Evolutionary conservation across 2,797 vertebrate genomes (phyloP).

Genomic region (Phrynocephalus vlangalii): DNA sequence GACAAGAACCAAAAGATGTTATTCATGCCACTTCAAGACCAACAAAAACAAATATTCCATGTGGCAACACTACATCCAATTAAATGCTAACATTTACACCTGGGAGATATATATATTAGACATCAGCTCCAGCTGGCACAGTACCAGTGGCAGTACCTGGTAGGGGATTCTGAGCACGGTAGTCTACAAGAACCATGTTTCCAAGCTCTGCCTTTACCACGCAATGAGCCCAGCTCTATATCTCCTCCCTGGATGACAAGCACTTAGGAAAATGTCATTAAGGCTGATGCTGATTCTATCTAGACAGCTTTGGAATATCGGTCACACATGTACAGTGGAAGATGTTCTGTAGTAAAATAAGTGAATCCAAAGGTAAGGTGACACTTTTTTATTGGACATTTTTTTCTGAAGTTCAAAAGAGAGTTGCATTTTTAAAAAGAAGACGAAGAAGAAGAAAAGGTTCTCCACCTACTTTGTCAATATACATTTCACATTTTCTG

Average conservation of each 20-base stretch:
- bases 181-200: no score
- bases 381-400: constrained; percentile 51
- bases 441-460: not conserved
- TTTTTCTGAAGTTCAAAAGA: constrained; percentile 43
- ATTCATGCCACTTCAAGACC: not conserved
- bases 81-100: not conserved
- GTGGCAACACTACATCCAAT: not conserved
- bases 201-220: not conserved
- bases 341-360: constrained; percentile 28
- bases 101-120: no score
- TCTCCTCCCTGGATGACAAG: not conserved
- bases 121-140: no score
- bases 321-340: not conserved
- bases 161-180: not conserved
- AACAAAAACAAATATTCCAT: not conserved
- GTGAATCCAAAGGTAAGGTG: constrained; percentile 36
- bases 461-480: constrained; percentile 38
- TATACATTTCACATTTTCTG: constrained; percentile 46
- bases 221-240: not conserved
- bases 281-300: not conserved
- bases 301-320: not conserved
- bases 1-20: not conserved
- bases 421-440: constrained; percentile 24
- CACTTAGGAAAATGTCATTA: not conserved
- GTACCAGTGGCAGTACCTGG: no score